A percentile compares a stretch with the other conserved stretches of the same genome.
Evolutionary conservation across 2,888 invertebrate genomes (phyloP).

Genomic region (Cabera pusaria): DNA sequence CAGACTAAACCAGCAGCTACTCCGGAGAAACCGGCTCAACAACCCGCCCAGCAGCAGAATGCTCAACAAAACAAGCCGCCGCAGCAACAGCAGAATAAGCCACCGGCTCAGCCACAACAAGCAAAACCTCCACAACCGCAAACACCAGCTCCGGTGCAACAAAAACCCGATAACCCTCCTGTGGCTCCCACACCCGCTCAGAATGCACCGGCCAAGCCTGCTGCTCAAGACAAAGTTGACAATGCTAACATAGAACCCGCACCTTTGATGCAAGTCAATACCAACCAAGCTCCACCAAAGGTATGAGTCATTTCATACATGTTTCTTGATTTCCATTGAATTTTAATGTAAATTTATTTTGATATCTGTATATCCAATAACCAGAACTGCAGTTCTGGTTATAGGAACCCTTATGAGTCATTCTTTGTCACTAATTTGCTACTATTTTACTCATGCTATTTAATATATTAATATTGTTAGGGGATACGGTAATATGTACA

Average conservation of each 20-base stretch:
- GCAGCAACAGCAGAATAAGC: constrained; percentile 32
- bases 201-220: constrained; percentile 41
- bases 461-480: too few relatives aligned
- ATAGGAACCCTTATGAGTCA: too few relatives aligned
- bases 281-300: constrained; percentile 39
- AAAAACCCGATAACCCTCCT: constrained; percentile 21
- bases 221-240: constrained; percentile 58
- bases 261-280: constrained; percentile 47
- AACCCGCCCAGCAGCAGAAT: constrained; percentile 25
- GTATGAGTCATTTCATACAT: constrained; percentile 19
- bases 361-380: too few relatives aligned
- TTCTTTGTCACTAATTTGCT: too few relatives aligned
- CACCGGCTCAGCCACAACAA: constrained; percentile 34
- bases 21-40: constrained; percentile 34
- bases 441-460: too few relatives aligned
- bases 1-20: constrained; percentile 26
- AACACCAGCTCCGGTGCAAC: constrained; percentile 29
- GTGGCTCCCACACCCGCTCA: constrained; percentile 13
- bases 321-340: too few relatives aligned
- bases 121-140: constrained; percentile 5
- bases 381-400: too few relatives aligned
- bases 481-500: too few relatives aligned
- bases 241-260: constrained; percentile 48
- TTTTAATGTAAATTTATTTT: too few relatives aligned
- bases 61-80: constrained; percentile 33